A percentile compares a stretch with the other conserved stretches of the same genome.
phyloP scores from a whole-genome alignment of 2,888 invertebrate species.

The Lasioglossum morio region DNA sequence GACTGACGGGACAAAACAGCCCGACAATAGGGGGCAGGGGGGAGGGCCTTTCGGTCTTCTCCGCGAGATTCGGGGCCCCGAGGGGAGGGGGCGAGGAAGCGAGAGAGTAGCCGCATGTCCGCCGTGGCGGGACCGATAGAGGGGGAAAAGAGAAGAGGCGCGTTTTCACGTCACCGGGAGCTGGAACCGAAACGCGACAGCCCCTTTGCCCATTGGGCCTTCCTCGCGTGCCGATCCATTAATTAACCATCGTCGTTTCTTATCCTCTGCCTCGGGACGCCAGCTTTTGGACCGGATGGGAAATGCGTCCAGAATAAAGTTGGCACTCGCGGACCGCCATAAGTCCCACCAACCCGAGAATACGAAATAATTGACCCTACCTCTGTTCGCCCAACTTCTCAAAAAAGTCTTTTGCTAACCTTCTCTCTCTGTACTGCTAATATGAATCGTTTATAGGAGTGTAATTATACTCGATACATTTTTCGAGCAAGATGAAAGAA shows the following conservation, averaged over 20 bases:
- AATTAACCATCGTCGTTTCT: conserved; percentile 74
- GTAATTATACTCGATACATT: too few relatives aligned
- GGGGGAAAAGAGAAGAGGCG: conserved; percentile 40
- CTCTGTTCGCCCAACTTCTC: not conserved
- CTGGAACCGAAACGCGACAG: conserved; percentile 47
- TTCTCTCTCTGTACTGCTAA: too few relatives aligned
- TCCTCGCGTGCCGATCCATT: conserved; percentile 82
- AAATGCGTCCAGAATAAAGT: not conserved
- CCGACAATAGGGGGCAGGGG: conserved; percentile 76
- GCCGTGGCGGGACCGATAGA: conserved; percentile 16
- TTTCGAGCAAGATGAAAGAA: too few relatives aligned
- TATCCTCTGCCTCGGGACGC: conserved; percentile 29
- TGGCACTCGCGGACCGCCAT: not conserved
- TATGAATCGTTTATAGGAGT: too few relatives aligned
- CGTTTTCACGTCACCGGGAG: conserved; percentile 60
- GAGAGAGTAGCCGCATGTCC: conserved; percentile 46
- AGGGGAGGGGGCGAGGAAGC: conserved; percentile 51
- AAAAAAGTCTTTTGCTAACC: not conserved
- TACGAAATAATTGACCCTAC: not conserved
- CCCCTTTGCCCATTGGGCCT: conserved; percentile 56
- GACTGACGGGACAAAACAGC: conserved; percentile 84
- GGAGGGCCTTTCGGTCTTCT: conserved; percentile 48
- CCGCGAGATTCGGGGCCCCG: conserved; percentile 69
- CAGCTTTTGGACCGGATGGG: not conserved
- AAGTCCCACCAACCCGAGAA: not conserved